Percentiles rank a stretch among this genome's conserved stretches.
These are phyloP conservation scores for Euphonia xanthogaster DNA, from an alignment of 2,797 vertebrate species.

Conservation along the genomic window DNA sequence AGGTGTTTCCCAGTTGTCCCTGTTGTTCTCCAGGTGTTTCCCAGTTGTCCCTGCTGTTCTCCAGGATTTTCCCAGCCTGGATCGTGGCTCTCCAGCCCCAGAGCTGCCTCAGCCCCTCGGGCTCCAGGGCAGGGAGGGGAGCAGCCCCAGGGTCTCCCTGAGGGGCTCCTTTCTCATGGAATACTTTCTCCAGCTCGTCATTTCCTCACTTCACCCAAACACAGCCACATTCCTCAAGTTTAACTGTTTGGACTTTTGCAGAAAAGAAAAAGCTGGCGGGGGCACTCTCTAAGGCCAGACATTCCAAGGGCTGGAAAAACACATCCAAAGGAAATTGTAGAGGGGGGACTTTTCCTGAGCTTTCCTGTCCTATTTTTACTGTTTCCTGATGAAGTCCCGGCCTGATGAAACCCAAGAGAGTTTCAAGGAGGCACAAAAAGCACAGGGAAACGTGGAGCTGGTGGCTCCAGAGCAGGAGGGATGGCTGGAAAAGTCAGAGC, in stretches of 20 bases:
- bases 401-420: constrained; percentile 7
- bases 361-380: constrained; percentile 57
- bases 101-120: not conserved
- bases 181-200: constrained; percentile 55
- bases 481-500: not conserved
- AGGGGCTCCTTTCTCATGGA: not conserved
- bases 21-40: too few relatives aligned
- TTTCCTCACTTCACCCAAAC: constrained; percentile 52
- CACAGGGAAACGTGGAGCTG: not conserved
- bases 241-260: constrained; percentile 45
- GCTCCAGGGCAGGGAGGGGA: not conserved
- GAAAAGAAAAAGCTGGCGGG: constrained; percentile 34
- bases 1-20: not conserved
- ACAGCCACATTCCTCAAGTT: constrained; percentile 49
- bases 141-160: not conserved
- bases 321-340: constrained; percentile 32
- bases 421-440: not conserved
- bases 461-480: not conserved
- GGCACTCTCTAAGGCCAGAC: constrained; percentile 34
- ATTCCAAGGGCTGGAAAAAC: constrained; percentile 54
- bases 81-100: not conserved
- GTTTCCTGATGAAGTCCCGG: constrained; percentile 23
- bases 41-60: not conserved
- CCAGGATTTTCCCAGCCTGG: not conserved
- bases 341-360: not conserved